Evolutionary conservation across 2,797 vertebrate genomes (phyloP), one percentile per base, ranked within the genome.

Genomic region (Clarias fuscus): DNA sequence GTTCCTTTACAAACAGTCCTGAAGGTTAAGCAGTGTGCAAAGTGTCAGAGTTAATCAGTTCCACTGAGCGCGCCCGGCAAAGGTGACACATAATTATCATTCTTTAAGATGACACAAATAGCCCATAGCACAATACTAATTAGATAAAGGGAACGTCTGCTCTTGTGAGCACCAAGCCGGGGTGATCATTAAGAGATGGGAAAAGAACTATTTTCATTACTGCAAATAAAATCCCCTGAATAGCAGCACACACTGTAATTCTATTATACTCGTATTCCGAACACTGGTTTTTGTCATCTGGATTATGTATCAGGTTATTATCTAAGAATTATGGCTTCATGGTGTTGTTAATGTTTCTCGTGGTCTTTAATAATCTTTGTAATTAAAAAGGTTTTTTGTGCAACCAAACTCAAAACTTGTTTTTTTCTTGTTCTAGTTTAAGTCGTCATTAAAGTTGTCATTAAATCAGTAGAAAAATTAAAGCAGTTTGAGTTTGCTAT

Each of bases 21-120:
- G 86, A 87, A 87, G 86, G 86, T 87, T 87, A 87, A 81, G 83
- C 85, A 90, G 68, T 65, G 86, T 81, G 76, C 86, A 87, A 90
- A 89, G 90, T 91, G 92, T 93, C 92, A 91, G 85, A 93, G 89
- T 89, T 88, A 92, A 87, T 93, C 90, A 89, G 87, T 90, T 91
- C 88, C 89, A 84, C 84, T 79, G 83, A 53, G 76, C 62, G 77
- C 84, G 89, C 89, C 89, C 90, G 86, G 88, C 87, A 86, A 87
- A 91, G 91, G 91, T 84, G 92, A 91, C 92, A 90, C 88, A 93
- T 93, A 91, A 91, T 93, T 91, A 91, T 87, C 88, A 85, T 89
- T 77, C 82, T 78, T 83, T 89, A 91, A 91, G 86, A 90, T 88
- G 76, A 90, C 91, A 91, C 88, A 84, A 87, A 84, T 73, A 87